A percentile compares a stretch with the other conserved stretches of the same genome.
phyloP scores from a whole-genome alignment of 2,797 vertebrate genomes.

The Gallinago nigripennis region DNA sequence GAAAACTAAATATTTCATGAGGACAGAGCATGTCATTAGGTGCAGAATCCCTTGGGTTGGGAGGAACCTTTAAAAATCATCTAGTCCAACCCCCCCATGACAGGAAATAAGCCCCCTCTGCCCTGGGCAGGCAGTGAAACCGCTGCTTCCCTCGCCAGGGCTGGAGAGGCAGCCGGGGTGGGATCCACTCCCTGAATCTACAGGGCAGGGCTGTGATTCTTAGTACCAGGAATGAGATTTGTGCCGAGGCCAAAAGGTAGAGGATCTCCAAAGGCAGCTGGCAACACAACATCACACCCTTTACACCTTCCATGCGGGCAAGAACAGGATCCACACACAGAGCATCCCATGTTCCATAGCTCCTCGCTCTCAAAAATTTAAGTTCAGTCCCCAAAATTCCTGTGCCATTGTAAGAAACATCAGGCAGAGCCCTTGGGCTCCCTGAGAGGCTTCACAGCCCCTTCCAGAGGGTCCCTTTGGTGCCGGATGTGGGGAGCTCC shows the following conservation, averaged over 20 bases:
- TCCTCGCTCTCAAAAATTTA: not conserved
- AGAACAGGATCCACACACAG: too few species aligned
- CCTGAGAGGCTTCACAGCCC: not conserved
- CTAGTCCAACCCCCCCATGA: not conserved
- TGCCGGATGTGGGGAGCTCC: not conserved
- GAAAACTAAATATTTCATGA: not conserved
- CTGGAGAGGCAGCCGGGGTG: too few species aligned
- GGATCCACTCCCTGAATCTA: not conserved
- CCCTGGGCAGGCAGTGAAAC: not conserved
- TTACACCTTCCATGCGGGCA: not conserved
- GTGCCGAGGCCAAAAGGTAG: not conserved
- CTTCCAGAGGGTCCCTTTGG: not conserved
- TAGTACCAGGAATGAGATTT: not conserved
- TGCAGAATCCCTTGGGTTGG: rapidly evolving
- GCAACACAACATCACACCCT: not conserved
- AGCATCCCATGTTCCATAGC: not conserved
- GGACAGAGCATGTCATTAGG: too few species aligned
- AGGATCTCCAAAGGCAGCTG: not conserved
- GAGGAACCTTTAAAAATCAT: not conserved
- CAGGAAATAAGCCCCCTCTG: rapidly evolving
- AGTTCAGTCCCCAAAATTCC: not conserved
- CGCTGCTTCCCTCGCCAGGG: not conserved
- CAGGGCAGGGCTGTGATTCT: too few species aligned
- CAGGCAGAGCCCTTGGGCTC: not conserved
- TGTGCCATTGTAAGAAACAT: not conserved